Percentiles rank a stretch among this genome's conserved stretches.
phyloP scores from a whole-genome alignment of 2,888 invertebrate genomes.

The Drymonia ruficornis region DNA sequence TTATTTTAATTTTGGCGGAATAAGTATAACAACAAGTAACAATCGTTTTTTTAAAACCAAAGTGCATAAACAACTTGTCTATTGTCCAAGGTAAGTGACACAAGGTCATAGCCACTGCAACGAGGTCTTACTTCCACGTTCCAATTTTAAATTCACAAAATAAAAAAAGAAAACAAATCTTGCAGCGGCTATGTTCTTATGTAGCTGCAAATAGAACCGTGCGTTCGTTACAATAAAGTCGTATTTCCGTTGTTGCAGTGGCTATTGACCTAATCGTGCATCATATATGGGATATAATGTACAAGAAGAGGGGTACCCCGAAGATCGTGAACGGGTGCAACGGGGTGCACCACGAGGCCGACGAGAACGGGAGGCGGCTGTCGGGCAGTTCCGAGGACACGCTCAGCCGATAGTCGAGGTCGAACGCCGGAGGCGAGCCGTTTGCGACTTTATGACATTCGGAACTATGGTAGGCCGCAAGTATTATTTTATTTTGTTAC shows the following conservation, averaged over 20 bases:
- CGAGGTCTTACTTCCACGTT: conserved; percentile 49
- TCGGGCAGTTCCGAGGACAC: conserved; percentile 81
- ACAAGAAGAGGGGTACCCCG: conserved; percentile 69
- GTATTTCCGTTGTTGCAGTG: conserved; percentile 91
- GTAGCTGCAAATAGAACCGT: conserved; percentile 64
- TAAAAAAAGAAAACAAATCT: conserved; percentile 32
- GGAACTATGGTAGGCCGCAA: conserved; percentile 12
- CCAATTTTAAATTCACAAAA: conserved; percentile 32
- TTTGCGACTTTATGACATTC: conserved; percentile 30
- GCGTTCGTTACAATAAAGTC: conserved; percentile 31
- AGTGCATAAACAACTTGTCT: conserved; percentile 6
- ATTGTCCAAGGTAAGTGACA: conserved; percentile 54
- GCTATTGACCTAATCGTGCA: conserved; percentile 99
- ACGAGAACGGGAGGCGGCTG: conserved; percentile 65
- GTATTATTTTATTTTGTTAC: conserved; percentile 2
- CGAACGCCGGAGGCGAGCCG: conserved; percentile 5
- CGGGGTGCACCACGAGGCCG: conserved; percentile 63
- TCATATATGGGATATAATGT: conserved; percentile 98
- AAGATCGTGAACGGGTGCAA: conserved; percentile 68
- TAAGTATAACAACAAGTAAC: too few relatives aligned
- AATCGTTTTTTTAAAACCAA: conserved; percentile 4
- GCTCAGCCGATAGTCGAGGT: conserved; percentile 75
- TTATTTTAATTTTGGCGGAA: background rate
- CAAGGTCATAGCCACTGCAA: conserved; percentile 83
- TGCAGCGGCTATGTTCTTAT: conserved; percentile 85